Percentiles rank a stretch among this genome's conserved stretches.
phyloP scores from a whole-genome alignment of 2,797 vertebrate genomes.

The Danio albolineatus region DNA sequence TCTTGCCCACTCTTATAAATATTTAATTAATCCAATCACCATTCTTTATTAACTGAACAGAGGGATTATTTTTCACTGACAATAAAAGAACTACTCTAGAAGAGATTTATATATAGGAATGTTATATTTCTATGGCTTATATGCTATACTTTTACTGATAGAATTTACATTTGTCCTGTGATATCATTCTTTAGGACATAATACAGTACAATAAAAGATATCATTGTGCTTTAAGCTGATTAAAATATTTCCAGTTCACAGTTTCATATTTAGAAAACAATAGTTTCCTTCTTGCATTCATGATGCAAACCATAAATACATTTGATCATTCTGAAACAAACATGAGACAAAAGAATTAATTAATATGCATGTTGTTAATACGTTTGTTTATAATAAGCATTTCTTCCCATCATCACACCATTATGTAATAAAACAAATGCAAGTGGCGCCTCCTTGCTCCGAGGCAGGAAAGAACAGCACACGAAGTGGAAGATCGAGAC shows the following conservation, averaged over 20 bases:
- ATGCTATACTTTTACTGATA: too few species aligned
- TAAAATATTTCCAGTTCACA: background rate
- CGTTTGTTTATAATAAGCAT: background rate
- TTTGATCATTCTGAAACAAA: background rate
- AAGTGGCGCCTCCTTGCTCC: constrained; percentile 4
- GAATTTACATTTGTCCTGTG: too few species aligned
- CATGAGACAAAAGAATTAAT: background rate
- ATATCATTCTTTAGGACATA: too few species aligned
- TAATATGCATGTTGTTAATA: background rate
- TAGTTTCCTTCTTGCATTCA: background rate
- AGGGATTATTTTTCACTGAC: constrained; percentile 68
- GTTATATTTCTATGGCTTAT: background rate
- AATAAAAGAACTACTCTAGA: constrained; percentile 38
- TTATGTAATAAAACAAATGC: constrained; percentile 28
- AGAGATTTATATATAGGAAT: background rate
- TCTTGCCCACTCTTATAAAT: constrained; percentile 64
- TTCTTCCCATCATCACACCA: background rate
- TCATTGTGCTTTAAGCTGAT: background rate
- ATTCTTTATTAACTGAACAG: constrained; percentile 60
- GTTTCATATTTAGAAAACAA: background rate
- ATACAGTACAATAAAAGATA: too few species aligned
- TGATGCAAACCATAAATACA: background rate
- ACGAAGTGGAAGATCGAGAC: background rate
- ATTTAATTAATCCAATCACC: constrained; percentile 61
- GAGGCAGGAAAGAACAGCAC: background rate